A percentile compares a stretch with the other conserved stretches of the same genome.
Evolutionary conservation across 1,140 invertebrate genomes (phyloP).

Genomic region (Chelonus insularis): DNA sequence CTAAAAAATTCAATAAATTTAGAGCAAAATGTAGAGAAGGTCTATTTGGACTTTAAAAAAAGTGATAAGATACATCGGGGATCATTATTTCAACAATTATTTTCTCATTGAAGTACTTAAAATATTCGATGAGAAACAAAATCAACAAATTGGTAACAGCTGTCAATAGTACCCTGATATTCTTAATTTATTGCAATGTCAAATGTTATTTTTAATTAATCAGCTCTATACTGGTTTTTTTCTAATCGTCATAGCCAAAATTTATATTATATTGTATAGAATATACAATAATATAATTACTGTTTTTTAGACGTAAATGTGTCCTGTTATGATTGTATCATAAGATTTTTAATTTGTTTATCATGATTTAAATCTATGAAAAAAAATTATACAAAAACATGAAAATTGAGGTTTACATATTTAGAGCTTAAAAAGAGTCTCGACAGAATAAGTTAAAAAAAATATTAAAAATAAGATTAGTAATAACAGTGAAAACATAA

Average conservation of each 20-base stretch:
- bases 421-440: too few species aligned
- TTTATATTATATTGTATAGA: slow-evolving; percentile 2
- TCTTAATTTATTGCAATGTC: background rate
- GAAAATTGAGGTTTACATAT: too few species aligned
- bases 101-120: background rate
- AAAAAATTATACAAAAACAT: too few species aligned
- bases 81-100: background rate
- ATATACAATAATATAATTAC: background rate
- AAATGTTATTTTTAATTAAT: background rate
- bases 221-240: too few species aligned
- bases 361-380: too few species aligned
- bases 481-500: too few species aligned
- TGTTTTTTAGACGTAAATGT: slow-evolving; percentile 1
- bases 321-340: too few species aligned
- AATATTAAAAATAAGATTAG: too few species aligned
- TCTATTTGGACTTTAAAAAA: background rate
- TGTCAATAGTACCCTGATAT: slow-evolving; percentile 1
- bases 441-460: too few species aligned
- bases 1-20: background rate
- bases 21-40: background rate
- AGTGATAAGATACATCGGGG: background rate
- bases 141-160: background rate
- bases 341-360: too few species aligned
- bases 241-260: slow-evolving; percentile 14
- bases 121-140: background rate